Evolutionary conservation across 2,888 invertebrate species (phyloP), one percentile per base, ranked within the genome.

Genomic region (Harpalus rubripes): DNA sequence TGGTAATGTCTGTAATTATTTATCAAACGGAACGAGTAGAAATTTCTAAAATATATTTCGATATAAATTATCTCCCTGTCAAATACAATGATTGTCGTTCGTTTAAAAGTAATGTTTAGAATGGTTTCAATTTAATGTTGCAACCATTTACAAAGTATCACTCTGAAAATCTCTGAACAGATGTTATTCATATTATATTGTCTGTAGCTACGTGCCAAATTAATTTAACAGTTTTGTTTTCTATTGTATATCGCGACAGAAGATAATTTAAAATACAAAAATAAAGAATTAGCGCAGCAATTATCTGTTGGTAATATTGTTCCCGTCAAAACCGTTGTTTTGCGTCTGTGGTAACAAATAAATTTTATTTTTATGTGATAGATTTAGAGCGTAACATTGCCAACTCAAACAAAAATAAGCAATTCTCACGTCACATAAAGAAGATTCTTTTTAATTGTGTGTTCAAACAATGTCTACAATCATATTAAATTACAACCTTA

Each of bases 341-440:
- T 78, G 78, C 56, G 78, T 78, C 26, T 56, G 78, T 8, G n/a
- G 78, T 78, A 26, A 32, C 68, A 58, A 78, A 78, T 78, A 78
- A 78, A 78, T 78, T 78, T 78, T 22, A 78, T 78, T 78, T 56
- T 78, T 78, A 78, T 78, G 78, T 78, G 78, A 78, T 78, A 78
- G 78, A 78, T 78, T 78, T 78, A 78, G 56, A 78, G 56, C 58
- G 58, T 32, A 78, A 52, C 8, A 56, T 78, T 78, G 78, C 78
- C 78, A 78, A 78, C 26, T 12, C 78, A 78, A 78, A 78, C 56
- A 78, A 58, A 78, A 78, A 78, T 78, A 78, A 78, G 78, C 56
- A 56, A 78, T 56, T 78, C 26, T 12, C 56, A 56, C 58, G 78
- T 78, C 52, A 68, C 63, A 74, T 74, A 74, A 74, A 74, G 56